Evolutionary conservation across 2,888 invertebrate species (phyloP), one percentile per base, ranked within the genome.

Genomic region (Noctua comes): DNA sequence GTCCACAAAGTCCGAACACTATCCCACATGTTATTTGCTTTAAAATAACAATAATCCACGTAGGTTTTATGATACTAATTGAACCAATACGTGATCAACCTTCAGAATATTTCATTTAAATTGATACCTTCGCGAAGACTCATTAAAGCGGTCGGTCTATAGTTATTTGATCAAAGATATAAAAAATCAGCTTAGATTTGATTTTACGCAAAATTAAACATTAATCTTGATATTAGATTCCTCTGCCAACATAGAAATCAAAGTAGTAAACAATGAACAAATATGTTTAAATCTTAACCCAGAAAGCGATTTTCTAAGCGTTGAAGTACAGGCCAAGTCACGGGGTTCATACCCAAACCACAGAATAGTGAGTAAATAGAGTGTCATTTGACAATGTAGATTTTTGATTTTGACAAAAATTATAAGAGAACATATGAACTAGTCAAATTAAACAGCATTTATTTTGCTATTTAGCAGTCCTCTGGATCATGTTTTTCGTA

Each of bases 261-360:
- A 68, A 76, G 64, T 68, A 59, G 76, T 86, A 82, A 71, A 66
- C 83, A 68, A 54, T 46, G 68, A 72, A 74, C 86, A 74, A 83
- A 79, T 79, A 85, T 83, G 76, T 86, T 76, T 27, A 71, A 76
- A 79, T 83, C 83, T 76, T 78, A 86, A 82, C 83, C 78, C 24
- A 76, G 71, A 83, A 72, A 84, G 72, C 73, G 65, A 64, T 83
- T 79, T 84, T 21, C 43, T 83, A 84, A 84, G 86, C 73, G n/a
- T 72, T 40, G 64, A 64, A 76, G 21, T 68, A 11, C 43, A 73
- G 62, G 79, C 83, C 84, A 84, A 84, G 84, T 84, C 84, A 84
- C 84, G 79, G 36, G 71, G n/a, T 18, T 66, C 13, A 59, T 48
- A 65, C 48, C 8, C 7, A n/a, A n/a, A 46, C 2, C n/a, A 54